phyloP scores from a whole-genome alignment of 2,888 invertebrate genomes.

The Phyllotreta cruciferae region DNA sequence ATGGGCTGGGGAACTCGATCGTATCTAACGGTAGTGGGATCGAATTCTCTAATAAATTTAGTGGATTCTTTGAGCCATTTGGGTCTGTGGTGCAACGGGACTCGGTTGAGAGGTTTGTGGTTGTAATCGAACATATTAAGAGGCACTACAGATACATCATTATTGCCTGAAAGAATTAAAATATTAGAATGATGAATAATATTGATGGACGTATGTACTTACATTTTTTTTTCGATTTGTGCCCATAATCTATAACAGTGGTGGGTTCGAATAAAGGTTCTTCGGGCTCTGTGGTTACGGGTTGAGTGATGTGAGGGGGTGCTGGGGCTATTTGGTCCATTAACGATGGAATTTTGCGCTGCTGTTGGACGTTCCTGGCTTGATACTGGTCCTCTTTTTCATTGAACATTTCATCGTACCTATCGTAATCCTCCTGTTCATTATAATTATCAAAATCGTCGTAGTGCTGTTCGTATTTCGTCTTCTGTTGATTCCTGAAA shows the following conservation, averaged over 20 bases:
- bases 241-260: conserved; percentile 75
- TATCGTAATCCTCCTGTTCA: conserved; percentile 45
- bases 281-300: conserved; percentile 28
- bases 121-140: conserved; percentile 76
- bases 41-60: conserved; percentile 55
- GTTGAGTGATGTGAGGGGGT: conserved; percentile 24
- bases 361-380: conserved; percentile 19
- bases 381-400: conserved; percentile 42
- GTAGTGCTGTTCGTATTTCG: conserved; percentile 19
- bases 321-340: conserved; percentile 28
- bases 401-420: conserved; percentile 44
- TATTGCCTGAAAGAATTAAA: conserved; percentile 47
- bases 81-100: conserved; percentile 57
- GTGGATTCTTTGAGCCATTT: conserved; percentile 54
- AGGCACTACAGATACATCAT: conserved; percentile 66
- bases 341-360: conserved; percentile 25
- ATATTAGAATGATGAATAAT: not conserved
- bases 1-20: conserved; percentile 29
- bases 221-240: conserved; percentile 65
- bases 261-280: conserved; percentile 65
- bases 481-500: conserved; percentile 21
- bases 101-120: conserved; percentile 64
- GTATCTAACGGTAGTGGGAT: conserved; percentile 46
- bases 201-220: conserved; percentile 49
- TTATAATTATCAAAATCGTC: conserved; percentile 41